phyloP scores from a whole-genome alignment of 2,113 vertebrate genomes.

The Xerus inauris region DNA sequence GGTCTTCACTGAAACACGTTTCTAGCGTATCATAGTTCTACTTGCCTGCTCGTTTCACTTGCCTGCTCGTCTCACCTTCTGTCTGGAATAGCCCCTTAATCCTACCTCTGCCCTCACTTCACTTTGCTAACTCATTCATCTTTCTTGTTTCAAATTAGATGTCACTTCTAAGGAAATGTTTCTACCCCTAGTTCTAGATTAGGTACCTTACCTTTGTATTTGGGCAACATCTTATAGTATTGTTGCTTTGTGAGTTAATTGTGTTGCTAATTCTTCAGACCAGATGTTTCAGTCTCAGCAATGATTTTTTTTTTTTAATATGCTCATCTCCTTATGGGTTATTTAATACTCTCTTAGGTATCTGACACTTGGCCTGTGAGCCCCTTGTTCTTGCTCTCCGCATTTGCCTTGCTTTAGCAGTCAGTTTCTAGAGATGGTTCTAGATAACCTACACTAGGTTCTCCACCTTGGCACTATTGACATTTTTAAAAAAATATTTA shows the following conservation, averaged over 20 bases:
- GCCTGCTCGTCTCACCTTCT: neutral
- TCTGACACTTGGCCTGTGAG: neutral
- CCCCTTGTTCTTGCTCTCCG: neutral
- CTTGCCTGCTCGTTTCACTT: neutral
- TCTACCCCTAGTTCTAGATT: neutral
- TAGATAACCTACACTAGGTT: neutral
- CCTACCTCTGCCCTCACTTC: neutral
- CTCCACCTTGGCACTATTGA: neutral
- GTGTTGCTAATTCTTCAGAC: neutral
- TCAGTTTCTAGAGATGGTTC: neutral
- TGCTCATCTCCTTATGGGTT: neutral
- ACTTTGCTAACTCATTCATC: neutral
- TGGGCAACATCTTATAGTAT: neutral
- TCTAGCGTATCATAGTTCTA: neutral
- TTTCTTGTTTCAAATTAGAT: neutral
- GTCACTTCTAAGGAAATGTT: neutral
- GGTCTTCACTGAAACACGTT: neutral
- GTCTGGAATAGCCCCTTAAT: neutral
- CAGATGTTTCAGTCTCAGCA: neutral
- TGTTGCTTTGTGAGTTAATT: neutral
- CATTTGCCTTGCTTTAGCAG: neutral
- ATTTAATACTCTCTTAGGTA: neutral
- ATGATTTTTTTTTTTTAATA: neutral
- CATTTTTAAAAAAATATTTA: too few relatives aligned
- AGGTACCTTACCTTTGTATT: neutral